Conservation (phyloP, 2,113 vertebrate species). For the Thamnaconus septentrionalis region DNA sequence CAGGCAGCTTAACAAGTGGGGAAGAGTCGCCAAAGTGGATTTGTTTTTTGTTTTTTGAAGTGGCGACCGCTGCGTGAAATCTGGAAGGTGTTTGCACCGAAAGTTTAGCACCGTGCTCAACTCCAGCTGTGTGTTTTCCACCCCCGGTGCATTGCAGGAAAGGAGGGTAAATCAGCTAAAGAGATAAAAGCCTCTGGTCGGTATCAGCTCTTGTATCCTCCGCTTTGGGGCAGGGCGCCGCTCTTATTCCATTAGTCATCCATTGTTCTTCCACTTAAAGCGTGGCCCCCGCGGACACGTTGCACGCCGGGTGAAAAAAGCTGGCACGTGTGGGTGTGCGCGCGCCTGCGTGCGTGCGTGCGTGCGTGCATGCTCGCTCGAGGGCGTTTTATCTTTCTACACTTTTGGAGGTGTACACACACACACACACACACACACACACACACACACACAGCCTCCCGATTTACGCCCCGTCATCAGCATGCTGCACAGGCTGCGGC, state of each 20-base stretch:
- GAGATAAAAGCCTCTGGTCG: background rate
- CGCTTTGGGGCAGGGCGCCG: background rate
- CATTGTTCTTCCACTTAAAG: constrained; percentile 7
- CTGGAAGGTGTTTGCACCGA: constrained; percentile 4
- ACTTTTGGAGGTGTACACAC: no score
- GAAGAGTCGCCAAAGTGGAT: no score
- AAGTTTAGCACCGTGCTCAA: constrained; percentile 47
- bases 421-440: no score
- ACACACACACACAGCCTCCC: background rate
- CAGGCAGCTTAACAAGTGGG: no score
- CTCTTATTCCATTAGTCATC: constrained; percentile 8
- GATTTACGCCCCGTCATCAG: constrained; percentile 3
- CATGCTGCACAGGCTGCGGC: constrained; percentile 28
- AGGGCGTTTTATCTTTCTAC: no score
- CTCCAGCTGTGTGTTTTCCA: background rate
- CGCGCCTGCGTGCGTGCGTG: constrained; percentile 1
- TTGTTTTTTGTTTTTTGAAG: no score
- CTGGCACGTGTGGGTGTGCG: background rate
- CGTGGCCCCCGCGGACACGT: constrained; percentile 3
- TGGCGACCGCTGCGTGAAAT: no score
- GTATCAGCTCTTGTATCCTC: background rate
- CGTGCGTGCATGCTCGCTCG: background rate
- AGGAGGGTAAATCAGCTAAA: background rate
- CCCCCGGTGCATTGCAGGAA: no score
- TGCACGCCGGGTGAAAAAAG: constrained; percentile 19